phyloP scores from a whole-genome alignment of 2,888 invertebrate species.

The Cantharis rufa region DNA sequence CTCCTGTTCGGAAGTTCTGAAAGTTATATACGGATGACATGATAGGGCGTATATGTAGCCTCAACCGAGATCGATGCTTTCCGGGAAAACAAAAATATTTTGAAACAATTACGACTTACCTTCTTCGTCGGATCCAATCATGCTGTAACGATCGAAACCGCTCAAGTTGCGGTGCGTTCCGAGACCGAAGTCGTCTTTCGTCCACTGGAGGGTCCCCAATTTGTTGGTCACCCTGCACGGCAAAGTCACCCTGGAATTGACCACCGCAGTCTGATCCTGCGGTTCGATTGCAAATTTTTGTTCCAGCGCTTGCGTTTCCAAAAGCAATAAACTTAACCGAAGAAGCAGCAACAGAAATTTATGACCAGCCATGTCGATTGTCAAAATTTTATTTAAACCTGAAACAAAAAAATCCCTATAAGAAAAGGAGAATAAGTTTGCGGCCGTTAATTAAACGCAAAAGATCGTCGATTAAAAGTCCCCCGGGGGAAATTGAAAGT shows the following conservation, averaged over 20 bases:
- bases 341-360: slow-evolving; percentile 51
- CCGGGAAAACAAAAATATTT: background rate
- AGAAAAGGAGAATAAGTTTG: background rate
- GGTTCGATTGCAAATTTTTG: slow-evolving; percentile 94
- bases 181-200: slow-evolving; percentile 93
- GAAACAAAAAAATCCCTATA: slow-evolving; percentile 17
- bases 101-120: slow-evolving; percentile 60
- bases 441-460: background rate
- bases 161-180: slow-evolving; percentile 89
- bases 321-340: slow-evolving; percentile 18
- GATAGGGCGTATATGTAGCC: background rate
- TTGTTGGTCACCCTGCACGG: slow-evolving; percentile 90
- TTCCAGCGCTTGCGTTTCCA: slow-evolving; percentile 55
- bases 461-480: background rate
- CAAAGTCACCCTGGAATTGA: slow-evolving; percentile 84
- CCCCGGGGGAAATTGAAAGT: background rate
- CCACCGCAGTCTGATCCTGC: slow-evolving; percentile 86
- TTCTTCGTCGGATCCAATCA: slow-evolving; percentile 96
- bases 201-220: slow-evolving; percentile 93
- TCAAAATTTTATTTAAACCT: slow-evolving; percentile 28
- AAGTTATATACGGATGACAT: slow-evolving; percentile 15
- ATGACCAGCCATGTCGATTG: slow-evolving; percentile 46
- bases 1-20: slow-evolving; percentile 1
- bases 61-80: slow-evolving; percentile 10
- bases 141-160: slow-evolving; percentile 90